Evolutionary conservation across 2,797 vertebrate species (phyloP), one percentile per base, ranked within the genome.

Genomic region (Echiichthys vipera): DNA sequence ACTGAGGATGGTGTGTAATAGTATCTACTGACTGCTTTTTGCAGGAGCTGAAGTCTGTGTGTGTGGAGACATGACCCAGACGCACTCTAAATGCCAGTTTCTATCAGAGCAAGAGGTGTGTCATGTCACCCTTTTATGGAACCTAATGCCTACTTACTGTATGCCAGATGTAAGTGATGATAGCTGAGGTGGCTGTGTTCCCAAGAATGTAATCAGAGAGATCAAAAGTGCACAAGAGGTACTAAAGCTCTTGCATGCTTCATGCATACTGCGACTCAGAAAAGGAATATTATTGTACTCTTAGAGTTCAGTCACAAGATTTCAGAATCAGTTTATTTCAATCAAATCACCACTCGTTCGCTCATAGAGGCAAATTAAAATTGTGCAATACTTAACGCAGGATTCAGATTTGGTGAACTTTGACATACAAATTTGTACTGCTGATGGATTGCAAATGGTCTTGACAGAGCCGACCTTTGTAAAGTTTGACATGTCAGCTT

Each of bases 51-150:
- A 58, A 65, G 64, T 68, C 25, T 65, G 61, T 53, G 68, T 54
- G 74, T 59, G 65, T 55, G 45, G 25, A 72, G 77, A 83, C 22
- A 22, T 32, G 43, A 84, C 57, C 65, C 79, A 82, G 81, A 62
- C 65, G 5, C 61, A 80, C 65, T 84, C 64, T 57, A 66, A 68
- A 54, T 85, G 84, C 72, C 86, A 71, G 61, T 84, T 85, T 83
- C 69, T 67, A 81, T 85, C 85, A 88, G 80, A 57, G 49, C 68
- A 67, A 63, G 78, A 84, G 83, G 74, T 83, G 85, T 78, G 83
- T 90, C 84, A 71, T 85, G 85, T 88, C 84, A 68, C 75, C 65
- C 64, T 76, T 87, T 83, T 71, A 77, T 88, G 81, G 88, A 90
- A 90, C 78, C 62, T 59, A 75, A 86, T 73, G 71, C 80, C 70